Evolutionary conservation across 2,888 invertebrate genomes (phyloP), one percentile per base, ranked within the genome.

Genomic region (Acleris literana): DNA sequence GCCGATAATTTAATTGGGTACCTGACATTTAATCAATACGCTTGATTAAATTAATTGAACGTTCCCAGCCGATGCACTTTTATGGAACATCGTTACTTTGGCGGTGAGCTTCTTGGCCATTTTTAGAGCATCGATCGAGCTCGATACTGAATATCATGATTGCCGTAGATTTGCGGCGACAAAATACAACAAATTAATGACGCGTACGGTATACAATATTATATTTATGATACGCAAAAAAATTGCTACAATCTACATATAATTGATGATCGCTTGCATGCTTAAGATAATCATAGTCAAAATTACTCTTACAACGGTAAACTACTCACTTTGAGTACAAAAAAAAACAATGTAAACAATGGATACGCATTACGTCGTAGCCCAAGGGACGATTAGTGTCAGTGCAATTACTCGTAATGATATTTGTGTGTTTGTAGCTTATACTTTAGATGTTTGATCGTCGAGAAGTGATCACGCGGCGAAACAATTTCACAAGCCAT

Each of bases 11-110:
- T 90, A 89, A 91, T 90, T 89, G 89, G 87, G 81, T 83, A 85
- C 81, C 84, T 88, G 89, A 89, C 85, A 86, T 88, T 88, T 90
- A 89, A 90, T 90, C 90, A 90, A 89, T 87, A 85, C 82, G 74
- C 77, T 83, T 84, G 86, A 88, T 88, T 87, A 87, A 88, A 88
- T 89, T 88, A 89, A 90, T 88, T 87, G 86, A 86, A 85, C 77
- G 78, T 77, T 83, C 80, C 75, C 80, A 83, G 79, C 76, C 79
- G 84, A 84, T 88, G 86, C 82, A 84, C 85, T 85, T 88, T 85
- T 87, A 87, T 82, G 84, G 85, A 73, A 77, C 74, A 79, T 68
- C 73, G 77, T 75, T 76, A 70, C 71, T 71, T 71, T 71, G 71
- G 72, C 75, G 77, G 74, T 72, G 69, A 63, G 68, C 66, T 70